Evolutionary conservation across 2,113 vertebrate genomes (phyloP), one percentile per base, ranked within the genome.

Genomic region (Dendrocopos noguchii): DNA sequence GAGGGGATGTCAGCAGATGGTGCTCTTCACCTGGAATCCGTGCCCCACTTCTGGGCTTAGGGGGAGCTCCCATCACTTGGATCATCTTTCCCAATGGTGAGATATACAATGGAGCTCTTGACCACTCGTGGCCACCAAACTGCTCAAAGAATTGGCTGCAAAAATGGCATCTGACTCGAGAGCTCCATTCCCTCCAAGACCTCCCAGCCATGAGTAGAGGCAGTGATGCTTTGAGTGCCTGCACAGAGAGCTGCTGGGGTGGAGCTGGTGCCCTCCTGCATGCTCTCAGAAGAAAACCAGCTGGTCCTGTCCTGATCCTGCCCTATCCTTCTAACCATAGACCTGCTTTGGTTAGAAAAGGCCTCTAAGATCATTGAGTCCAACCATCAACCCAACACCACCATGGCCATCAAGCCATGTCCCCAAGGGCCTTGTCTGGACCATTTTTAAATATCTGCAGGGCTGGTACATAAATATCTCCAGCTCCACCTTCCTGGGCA

Each of bases 21-120:
- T 72, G 92, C 83, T 93, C 92, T 93, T 60, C 88, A 82, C 85
- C 72, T 73, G 82, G 33, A 31, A 81, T 63, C 91, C 8, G 15
- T 4, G 44, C 50, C 83, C 71, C 3, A 13, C 4, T 1, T 4
- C 21, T 22, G 28, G 36, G 59, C 14, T 24, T 1, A 7, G 42
- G 50, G 44, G 47, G 80, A 39, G 29, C 6, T 77, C 70, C 47
- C 27, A 1, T 36, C 0, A 0, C 67, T 44, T 3, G 0, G 29
- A 64, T 20, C 65, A 15, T 56, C 61, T 70, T 88, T 61, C 77
- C 56, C n/a, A 67, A 33, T 34, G 36, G 31, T 5, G 52, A 42
- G 55, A 31, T 28, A 50, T 12, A 27, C 46, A 71, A 9, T 9
- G 9, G 52, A 67, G 65, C 12, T 86, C 79, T 36, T 77, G 91